Conservation (phyloP, 2,113 vertebrate species). For the Macaca nemestrina region DNA sequence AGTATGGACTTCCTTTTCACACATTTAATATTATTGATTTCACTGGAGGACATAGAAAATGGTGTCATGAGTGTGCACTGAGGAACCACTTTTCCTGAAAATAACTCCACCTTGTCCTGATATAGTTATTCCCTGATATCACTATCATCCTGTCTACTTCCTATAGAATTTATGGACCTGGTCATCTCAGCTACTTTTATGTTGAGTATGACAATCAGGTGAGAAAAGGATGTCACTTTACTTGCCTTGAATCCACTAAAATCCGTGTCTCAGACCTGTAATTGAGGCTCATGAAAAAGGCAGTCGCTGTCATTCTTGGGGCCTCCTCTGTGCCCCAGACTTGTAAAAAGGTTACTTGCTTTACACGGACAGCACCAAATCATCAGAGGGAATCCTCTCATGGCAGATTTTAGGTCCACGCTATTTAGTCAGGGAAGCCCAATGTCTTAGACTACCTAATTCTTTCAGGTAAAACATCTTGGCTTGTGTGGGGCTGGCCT, state of each 20-base stretch:
- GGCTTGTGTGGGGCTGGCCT: not conserved
- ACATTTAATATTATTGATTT: not conserved
- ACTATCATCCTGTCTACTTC: not conserved
- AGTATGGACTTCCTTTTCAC: not conserved
- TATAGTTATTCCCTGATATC: not conserved
- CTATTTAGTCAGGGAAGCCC: not conserved
- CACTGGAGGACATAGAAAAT: not conserved
- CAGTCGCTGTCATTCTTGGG: not conserved
- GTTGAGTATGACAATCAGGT: not conserved
- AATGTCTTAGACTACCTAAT: not conserved
- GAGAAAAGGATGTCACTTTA: not conserved
- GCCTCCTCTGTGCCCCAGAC: not conserved
- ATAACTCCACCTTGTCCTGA: not conserved
- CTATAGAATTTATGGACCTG: not conserved
- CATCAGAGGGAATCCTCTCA: not conserved
- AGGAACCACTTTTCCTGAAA: not conserved
- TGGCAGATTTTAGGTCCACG: not conserved
- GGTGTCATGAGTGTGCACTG: not conserved
- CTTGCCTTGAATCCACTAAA: slow-evolving; percentile 10
- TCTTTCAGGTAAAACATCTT: not conserved
- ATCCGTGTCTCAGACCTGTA: not conserved
- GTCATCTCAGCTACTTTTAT: not conserved
- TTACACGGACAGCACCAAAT: not conserved
- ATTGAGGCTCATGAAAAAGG: not conserved
- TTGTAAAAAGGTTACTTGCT: not conserved